These are phyloP conservation scores for Varanus komodoensis DNA, from an alignment of 2,113 vertebrate species.

Conservation along the genomic window DNA sequence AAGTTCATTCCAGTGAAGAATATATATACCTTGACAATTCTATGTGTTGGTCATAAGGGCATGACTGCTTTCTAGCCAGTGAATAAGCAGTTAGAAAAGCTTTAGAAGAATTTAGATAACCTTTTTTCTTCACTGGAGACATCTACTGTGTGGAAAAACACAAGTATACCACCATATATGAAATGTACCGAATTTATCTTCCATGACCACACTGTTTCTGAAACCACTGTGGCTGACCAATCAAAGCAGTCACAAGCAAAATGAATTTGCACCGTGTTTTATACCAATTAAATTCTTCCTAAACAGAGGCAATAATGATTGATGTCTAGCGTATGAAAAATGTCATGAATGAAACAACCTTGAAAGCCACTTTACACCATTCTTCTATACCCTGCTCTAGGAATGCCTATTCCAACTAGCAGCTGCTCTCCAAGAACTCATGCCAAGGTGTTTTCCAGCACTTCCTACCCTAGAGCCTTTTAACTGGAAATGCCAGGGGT, in stretches of 20 bases:
- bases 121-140: no score
- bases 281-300: neutral
- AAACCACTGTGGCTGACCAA: neutral
- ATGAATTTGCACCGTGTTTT: neutral
- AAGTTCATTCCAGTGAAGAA: neutral
- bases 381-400: neutral
- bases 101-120: no score
- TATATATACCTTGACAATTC: neutral
- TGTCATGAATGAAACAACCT: neutral
- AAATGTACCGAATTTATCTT: neutral
- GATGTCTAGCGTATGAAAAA: neutral
- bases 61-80: no score
- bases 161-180: neutral
- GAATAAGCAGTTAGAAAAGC: no score
- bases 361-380: neutral
- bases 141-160: neutral
- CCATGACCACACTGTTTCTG: neutral
- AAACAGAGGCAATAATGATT: neutral
- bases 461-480: neutral
- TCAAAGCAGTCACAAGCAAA: neutral
- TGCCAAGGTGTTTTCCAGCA: neutral
- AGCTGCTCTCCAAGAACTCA: neutral
- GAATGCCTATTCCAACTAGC: neutral
- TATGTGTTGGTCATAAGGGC: no score
- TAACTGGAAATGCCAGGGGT: neutral